These are phyloP conservation scores for Ernsta delagoae DNA, from an alignment of 2,888 invertebrate species.

Conservation along the genomic window DNA sequence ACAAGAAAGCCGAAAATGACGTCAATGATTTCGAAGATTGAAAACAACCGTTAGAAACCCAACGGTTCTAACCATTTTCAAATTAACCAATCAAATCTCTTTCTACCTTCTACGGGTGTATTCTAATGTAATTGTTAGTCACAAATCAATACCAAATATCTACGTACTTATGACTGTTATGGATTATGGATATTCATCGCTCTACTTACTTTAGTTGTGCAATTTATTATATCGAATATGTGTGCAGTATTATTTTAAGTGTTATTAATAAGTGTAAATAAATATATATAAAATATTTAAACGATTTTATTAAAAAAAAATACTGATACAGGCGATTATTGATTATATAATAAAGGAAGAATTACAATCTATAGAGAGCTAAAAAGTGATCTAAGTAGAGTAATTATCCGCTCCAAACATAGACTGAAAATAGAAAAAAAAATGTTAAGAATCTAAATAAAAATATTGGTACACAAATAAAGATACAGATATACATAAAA, in stretches of 20 bases:
- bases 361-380: conserved; percentile 2
- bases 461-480: conserved; percentile 38
- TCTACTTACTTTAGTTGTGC: conserved; percentile 54
- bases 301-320: too few species aligned
- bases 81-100: conserved; percentile 46
- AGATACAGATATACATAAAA: conserved; percentile 20
- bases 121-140: conserved; percentile 46
- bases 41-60: conserved; percentile 38
- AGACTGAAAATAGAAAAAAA: conserved; percentile 71
- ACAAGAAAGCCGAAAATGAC: conserved; percentile 79
- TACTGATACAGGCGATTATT: conserved; percentile 33
- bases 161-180: conserved; percentile 35
- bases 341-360: not conserved
- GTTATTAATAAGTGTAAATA: conserved; percentile 60
- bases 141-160: conserved; percentile 58
- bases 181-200: conserved; percentile 51
- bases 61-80: conserved; percentile 24
- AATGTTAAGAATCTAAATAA: conserved; percentile 36
- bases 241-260: conserved; percentile 58
- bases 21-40: conserved; percentile 77
- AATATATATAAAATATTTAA: conserved; percentile 38
- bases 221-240: conserved; percentile 56
- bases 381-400: conserved; percentile 51
- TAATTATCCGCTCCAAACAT: conserved; percentile 80
- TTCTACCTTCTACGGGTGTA: conserved; percentile 56